These are phyloP conservation scores for Pristionchus arcanus DNA, from an alignment of 2,888 invertebrate species.

Conservation along the genomic window DNA sequence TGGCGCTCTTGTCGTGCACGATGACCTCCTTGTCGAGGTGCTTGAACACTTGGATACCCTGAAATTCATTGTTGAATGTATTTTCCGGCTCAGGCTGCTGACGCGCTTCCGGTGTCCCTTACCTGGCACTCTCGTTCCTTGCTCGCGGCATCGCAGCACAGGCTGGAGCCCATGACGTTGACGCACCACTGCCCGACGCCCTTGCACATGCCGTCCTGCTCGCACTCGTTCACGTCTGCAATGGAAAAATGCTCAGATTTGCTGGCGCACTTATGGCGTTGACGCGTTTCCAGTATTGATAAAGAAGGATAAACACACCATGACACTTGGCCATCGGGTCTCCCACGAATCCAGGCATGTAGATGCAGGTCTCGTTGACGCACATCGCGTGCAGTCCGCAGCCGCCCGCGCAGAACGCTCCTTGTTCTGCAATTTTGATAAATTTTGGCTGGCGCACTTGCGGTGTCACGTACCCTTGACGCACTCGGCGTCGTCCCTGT, in stretches of 20 bases:
- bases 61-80: neutral
- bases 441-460: neutral
- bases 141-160: slow-evolving; percentile 70
- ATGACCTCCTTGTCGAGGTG: slow-evolving; percentile 14
- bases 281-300: too few relatives aligned
- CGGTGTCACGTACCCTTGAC: slow-evolving; percentile 63
- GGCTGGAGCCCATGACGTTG: slow-evolving; percentile 71
- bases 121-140: slow-evolving; percentile 69
- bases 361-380: slow-evolving; percentile 85
- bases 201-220: slow-evolving; percentile 64
- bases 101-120: too few relatives aligned
- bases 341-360: slow-evolving; percentile 91
- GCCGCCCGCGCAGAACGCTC: slow-evolving; percentile 74
- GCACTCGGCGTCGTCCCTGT: slow-evolving; percentile 76
- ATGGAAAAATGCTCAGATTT: slow-evolving; percentile 22
- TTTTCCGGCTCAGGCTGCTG: neutral
- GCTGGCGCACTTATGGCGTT: too few relatives aligned
- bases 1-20: slow-evolving; percentile 14
- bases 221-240: slow-evolving; percentile 76
- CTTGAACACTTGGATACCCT: slow-evolving; percentile 59
- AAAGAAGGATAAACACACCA: slow-evolving; percentile 64
- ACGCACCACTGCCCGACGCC: slow-evolving; percentile 75
- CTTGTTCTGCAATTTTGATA: slow-evolving; percentile 69
- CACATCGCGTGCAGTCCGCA: slow-evolving; percentile 76
- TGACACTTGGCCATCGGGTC: slow-evolving; percentile 82